Evolutionary conservation across 2,797 vertebrate genomes (phyloP).

Genomic region (Stomatorhinus walkeri): DNA sequence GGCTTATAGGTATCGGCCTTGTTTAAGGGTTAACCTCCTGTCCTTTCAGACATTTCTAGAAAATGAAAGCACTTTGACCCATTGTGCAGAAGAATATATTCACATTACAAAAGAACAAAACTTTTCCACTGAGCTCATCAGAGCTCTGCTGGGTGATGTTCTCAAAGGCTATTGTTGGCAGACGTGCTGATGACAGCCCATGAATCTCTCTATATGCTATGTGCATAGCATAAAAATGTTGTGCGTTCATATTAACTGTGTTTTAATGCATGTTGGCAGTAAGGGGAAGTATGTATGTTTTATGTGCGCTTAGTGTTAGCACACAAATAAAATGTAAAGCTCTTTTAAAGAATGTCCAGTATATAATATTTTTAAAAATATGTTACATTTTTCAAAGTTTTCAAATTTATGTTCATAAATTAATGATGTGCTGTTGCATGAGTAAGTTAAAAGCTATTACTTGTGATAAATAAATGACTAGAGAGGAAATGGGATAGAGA

Average conservation of each 20-base stretch:
- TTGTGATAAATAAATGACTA: constrained; percentile 6
- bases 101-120: constrained; percentile 4
- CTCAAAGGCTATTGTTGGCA: background rate
- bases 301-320: background rate
- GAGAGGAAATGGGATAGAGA: background rate
- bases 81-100: background rate
- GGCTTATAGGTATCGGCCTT: background rate
- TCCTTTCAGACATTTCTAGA: background rate
- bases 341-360: background rate
- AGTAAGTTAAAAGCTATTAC: constrained; percentile 8
- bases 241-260: background rate
- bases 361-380: background rate
- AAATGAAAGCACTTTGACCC: background rate
- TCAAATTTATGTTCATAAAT: background rate
- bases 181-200: background rate
- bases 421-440: background rate
- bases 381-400: background rate
- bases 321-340: background rate
- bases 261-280: background rate
- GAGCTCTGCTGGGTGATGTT: background rate
- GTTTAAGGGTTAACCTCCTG: background rate
- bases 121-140: background rate
- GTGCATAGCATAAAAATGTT: background rate
- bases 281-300: background rate
- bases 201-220: background rate